A percentile compares a stretch with the other conserved stretches of the same genome.
phyloP scores from a whole-genome alignment of 2,797 vertebrate species.

The Okamejei kenojei region DNA sequence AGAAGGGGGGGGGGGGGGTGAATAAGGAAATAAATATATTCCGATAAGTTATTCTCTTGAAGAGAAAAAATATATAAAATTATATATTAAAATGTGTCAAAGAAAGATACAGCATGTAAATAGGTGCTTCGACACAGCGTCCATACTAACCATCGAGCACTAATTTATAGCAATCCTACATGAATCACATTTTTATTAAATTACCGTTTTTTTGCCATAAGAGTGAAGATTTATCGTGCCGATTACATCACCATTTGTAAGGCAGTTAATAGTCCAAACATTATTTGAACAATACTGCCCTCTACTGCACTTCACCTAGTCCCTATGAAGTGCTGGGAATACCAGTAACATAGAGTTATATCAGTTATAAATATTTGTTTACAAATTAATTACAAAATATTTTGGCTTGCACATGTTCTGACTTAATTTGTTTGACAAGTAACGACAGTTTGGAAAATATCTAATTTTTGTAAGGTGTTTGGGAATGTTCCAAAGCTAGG shows the following conservation, averaged over 20 bases:
- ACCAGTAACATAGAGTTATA: neutral
- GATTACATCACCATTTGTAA: neutral
- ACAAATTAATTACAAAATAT: neutral
- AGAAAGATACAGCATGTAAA: neutral
- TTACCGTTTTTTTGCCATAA: no score
- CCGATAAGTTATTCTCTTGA: no score
- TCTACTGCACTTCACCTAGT: neutral
- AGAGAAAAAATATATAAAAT: no score
- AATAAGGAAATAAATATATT: neutral
- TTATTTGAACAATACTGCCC: constrained; percentile 17
- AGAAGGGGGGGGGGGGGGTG: neutral
- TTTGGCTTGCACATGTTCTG: neutral
- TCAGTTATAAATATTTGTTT: neutral
- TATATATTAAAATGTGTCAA: neutral
- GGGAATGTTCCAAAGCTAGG: no score
- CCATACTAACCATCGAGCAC: no score
- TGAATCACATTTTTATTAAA: no score
- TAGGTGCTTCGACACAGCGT: neutral
- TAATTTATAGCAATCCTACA: no score
- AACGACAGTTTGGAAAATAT: neutral
- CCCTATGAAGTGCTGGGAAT: neutral
- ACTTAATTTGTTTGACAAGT: neutral
- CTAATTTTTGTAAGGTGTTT: no score
- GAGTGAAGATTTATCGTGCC: neutral
- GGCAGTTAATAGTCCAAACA: neutral